Evolutionary conservation across 2,797 vertebrate species (phyloP), one percentile per base, ranked within the genome.

Genomic region (Tokudaia tokunoshimensis): DNA sequence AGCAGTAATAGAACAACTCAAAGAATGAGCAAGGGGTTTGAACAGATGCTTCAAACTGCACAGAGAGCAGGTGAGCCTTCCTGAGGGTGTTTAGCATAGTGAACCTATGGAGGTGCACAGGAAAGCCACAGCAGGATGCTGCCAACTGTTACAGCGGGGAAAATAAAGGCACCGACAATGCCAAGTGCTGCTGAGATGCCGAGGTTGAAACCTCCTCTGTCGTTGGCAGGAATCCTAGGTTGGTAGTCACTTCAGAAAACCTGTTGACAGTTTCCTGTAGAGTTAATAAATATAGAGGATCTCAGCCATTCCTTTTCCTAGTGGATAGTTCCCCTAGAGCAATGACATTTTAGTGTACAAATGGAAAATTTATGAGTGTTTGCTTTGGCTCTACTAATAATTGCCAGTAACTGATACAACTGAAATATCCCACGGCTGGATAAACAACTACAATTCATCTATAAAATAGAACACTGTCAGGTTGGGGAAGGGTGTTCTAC

Each of bases 11-110:
- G 81, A 84, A 84, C 37, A 26, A 41, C 83, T 83, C 24, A 92
- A 79, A 90, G 90, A 87, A 89, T 29, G 82, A 75, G 59, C 15
- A 50, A 47, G 70, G 92, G 20, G 50, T 61, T 89, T 85, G n/a
- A 87, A 52, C 34, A 91, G 83, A 63, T 12, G 55, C 26, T n/a
- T 94, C 10, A 72, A 82, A 34, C 52, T 74, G 44, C 31, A 31
- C 59, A 76, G n/a, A 14, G 19, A 79, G 47, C 76, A 83, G 37
- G 41, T 24, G 37, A 59, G 65, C 57, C 17, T 11, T 70, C 37
- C 14, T 74, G 70, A 89, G 84, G 50, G n/a, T 61, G 50, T 86
- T 72, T 95, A 79, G 52, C 8, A 14, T 61, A 19, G 50, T 75
- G 70, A 67, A 70, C 26, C 20, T 29, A 84, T 29, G 41, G 50